Evolutionary conservation across 1,140 invertebrate species (phyloP).

Genomic region (Doryteuthis pealeii): DNA sequence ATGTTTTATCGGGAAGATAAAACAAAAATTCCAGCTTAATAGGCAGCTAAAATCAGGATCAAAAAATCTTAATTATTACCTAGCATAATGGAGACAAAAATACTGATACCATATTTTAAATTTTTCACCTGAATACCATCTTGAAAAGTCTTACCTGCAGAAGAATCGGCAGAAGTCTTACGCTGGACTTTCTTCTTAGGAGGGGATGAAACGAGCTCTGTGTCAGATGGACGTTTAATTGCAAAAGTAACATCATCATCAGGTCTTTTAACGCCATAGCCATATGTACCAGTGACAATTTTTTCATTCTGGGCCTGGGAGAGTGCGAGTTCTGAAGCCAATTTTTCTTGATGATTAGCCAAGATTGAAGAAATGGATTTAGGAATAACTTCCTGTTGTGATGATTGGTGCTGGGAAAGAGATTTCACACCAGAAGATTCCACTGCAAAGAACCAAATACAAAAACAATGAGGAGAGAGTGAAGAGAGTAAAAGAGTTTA

Average conservation of each 20-base stretch:
- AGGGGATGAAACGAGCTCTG: background rate
- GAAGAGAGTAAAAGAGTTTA: no score
- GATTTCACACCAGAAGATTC: no score
- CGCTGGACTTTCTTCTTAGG: slow-evolving; percentile 14
- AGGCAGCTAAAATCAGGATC: no score
- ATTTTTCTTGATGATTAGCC: background rate
- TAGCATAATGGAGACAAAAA: no score
- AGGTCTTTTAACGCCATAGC: slow-evolving; percentile 2
- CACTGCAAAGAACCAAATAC: no score
- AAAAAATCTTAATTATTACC: no score
- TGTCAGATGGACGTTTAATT: background rate
- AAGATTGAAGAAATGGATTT: background rate
- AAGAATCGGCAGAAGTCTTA: background rate
- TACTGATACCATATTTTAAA: no score
- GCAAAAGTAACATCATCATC: background rate
- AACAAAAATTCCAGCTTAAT: no score
- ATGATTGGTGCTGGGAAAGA: background rate
- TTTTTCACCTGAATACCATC: no score
- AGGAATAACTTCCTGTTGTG: background rate
- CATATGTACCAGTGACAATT: background rate
- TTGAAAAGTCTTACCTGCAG: background rate
- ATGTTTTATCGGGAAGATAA: no score
- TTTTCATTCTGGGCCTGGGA: background rate
- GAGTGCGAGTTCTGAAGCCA: background rate
- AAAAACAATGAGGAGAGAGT: no score